A percentile compares a stretch with the other conserved stretches of the same genome.
Evolutionary conservation across 2,888 invertebrate species (phyloP).

Genomic region (Coenonympha arcania): DNA sequence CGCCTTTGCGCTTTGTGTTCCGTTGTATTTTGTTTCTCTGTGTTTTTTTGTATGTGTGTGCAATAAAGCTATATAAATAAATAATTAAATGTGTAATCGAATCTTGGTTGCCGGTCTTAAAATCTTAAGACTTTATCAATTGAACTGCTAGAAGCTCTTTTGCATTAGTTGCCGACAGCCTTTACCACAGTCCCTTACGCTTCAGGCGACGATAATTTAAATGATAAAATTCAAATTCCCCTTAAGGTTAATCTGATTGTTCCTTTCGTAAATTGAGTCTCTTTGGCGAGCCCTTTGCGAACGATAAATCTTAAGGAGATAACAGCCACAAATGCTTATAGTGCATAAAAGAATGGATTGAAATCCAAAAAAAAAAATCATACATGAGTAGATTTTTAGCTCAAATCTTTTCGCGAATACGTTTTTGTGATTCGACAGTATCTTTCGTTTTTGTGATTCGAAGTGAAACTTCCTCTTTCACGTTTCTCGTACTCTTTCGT

Average conservation of each 20-base stretch:
- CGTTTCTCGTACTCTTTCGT: too few species aligned
- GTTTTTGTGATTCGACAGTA: too few species aligned
- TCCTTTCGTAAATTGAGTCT: constrained; percentile 2
- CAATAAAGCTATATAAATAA: too few species aligned
- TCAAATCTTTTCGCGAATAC: too few species aligned
- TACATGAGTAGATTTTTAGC: too few species aligned
- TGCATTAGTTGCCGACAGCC: constrained; percentile 61
- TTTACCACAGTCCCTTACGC: constrained; percentile 49
- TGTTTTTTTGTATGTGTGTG: background rate
- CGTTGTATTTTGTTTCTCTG: too few species aligned
- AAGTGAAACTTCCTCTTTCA: too few species aligned
- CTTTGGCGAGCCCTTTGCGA: background rate
- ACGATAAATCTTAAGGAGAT: background rate
- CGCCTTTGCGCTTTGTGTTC: too few species aligned
- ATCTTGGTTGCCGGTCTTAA: constrained; percentile 41
- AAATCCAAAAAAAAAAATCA: too few species aligned
- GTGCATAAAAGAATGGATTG: background rate
- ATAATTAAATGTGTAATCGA: too few species aligned
- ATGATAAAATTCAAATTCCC: constrained; percentile 61
- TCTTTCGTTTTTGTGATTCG: too few species aligned
- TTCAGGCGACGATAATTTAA: constrained; percentile 60
- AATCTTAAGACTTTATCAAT: constrained; percentile 48
- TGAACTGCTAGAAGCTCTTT: constrained; percentile 49
- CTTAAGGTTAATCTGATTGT: constrained; percentile 3
- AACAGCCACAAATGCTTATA: background rate